Evolutionary conservation across 2,797 vertebrate species (phyloP).

Genomic region (Lutjanus argentimaculatus): DNA sequence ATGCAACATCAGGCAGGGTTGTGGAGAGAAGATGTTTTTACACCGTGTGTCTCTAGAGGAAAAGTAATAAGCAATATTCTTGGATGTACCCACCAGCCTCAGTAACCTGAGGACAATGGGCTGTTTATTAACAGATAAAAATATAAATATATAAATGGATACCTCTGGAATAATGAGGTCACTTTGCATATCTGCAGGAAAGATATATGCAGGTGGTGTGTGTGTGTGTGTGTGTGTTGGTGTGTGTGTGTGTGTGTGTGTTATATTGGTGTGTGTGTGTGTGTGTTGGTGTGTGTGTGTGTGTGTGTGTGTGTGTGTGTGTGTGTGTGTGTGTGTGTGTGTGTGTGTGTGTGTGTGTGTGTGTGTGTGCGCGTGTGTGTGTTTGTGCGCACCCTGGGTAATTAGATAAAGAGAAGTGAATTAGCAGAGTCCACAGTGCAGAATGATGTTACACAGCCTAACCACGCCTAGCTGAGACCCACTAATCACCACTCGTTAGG

Average conservation of each 20-base stretch:
- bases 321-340: conserved; percentile 31
- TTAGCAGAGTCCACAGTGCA: conserved; percentile 93
- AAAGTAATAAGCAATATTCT: conserved; percentile 57
- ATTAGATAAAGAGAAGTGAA: conserved; percentile 96
- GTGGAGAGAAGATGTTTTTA: conserved; percentile 41
- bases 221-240: conserved; percentile 19
- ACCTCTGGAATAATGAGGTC: conserved; percentile 78
- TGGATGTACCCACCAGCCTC: conserved; percentile 53
- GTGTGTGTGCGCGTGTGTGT: conserved; percentile 26
- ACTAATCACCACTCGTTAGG: conserved; percentile 95
- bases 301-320: conserved; percentile 55
- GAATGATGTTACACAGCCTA: conserved; percentile 88
- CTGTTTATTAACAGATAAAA: conserved; percentile 72
- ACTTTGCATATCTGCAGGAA: conserved; percentile 76
- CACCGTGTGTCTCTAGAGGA: conserved; percentile 38
- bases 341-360: conserved; percentile 31
- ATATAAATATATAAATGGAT: conserved; percentile 73
- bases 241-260: conserved; percentile 16
- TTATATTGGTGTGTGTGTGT: conserved; percentile 27
- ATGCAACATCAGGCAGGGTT: conserved; percentile 20
- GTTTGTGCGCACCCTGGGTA: conserved; percentile 86
- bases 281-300: conserved; percentile 6
- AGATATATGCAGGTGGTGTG: conserved; percentile 62
- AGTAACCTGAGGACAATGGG: conserved; percentile 64
- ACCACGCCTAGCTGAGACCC: conserved; percentile 87